Evolutionary conservation across 1,140 invertebrate species (phyloP).

Genomic region (Drosophila pruinosa): DNA sequence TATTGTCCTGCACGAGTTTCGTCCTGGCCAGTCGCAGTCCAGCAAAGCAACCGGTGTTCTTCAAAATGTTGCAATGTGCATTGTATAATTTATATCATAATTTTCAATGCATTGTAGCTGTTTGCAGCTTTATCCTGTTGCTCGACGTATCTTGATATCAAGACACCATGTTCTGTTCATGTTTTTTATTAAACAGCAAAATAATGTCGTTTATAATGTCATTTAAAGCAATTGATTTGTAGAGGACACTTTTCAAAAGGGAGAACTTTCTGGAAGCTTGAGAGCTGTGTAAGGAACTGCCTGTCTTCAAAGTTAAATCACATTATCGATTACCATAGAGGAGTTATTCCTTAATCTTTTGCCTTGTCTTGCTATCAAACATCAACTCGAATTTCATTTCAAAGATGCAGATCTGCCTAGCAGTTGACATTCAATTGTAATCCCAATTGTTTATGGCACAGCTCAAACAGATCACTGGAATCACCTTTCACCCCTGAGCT

Average conservation of each 20-base stretch:
- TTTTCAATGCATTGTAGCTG: conserved; percentile 51
- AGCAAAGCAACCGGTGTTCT: conserved; percentile 39
- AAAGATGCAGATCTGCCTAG: background rate
- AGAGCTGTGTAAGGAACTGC: no score
- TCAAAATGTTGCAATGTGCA: conserved; percentile 77
- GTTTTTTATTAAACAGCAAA: conserved; percentile 1
- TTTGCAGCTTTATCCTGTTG: conserved; percentile 43
- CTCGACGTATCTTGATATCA: conserved; percentile 63
- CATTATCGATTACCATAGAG: no score
- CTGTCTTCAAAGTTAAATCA: no score
- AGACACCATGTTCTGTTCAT: conserved; percentile 11
- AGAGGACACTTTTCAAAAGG: background rate
- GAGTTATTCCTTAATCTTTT: background rate
- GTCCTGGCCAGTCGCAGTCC: conserved; percentile 26
- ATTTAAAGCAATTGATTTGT: conserved; percentile 18
- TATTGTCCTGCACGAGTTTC: conserved; percentile 68
- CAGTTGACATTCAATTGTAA: conserved; percentile 38
- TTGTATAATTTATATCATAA: conserved; percentile 80
- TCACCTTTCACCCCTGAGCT: conserved; percentile 40
- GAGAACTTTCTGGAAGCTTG: background rate
- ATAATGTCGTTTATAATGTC: conserved; percentile 11
- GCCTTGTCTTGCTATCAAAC: background rate
- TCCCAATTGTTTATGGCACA: conserved; percentile 17
- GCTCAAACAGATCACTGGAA: conserved; percentile 35
- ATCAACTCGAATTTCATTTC: background rate